Percentiles rank a stretch among this genome's conserved stretches.
These are phyloP conservation scores for Drosophila jambulina DNA, from an alignment of 1,140 invertebrate genomes.

Conservation along the genomic window DNA sequence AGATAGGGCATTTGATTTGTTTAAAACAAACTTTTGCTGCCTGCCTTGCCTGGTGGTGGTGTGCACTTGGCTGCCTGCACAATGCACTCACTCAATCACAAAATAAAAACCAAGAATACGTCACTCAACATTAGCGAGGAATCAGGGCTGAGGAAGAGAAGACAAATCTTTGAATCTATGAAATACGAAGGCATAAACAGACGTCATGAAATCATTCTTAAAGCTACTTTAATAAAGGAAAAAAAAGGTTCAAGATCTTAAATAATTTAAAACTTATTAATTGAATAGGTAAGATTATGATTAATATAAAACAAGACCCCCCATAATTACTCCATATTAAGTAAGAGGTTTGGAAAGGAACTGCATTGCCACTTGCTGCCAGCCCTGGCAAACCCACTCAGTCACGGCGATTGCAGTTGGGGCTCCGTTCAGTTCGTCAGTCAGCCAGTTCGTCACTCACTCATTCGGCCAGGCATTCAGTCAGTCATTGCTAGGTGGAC, in stretches of 20 bases:
- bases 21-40: constrained; percentile 59
- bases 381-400: constrained; percentile 32
- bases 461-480: constrained; percentile 22
- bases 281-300: no score
- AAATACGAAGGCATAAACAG: not conserved
- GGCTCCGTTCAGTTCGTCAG: constrained; percentile 42
- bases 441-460: constrained; percentile 39
- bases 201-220: fast-evolving
- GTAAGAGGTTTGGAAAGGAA: not conserved
- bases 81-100: constrained; percentile 36
- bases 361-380: not conserved
- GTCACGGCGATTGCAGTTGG: constrained; percentile 38
- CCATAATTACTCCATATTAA: not conserved
- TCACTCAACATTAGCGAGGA: constrained; percentile 53
- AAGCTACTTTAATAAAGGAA: not conserved
- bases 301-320: not conserved
- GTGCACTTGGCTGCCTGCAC: constrained; percentile 45
- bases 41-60: constrained; percentile 26
- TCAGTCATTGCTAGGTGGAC: constrained; percentile 39
- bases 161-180: not conserved
- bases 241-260: no score
- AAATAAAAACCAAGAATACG: constrained; percentile 44
- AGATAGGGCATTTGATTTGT: constrained; percentile 66
- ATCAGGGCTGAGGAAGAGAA: constrained; percentile 42
- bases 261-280: not conserved